phyloP scores from a whole-genome alignment of 2,888 invertebrate genomes.

The Muscina levida region DNA sequence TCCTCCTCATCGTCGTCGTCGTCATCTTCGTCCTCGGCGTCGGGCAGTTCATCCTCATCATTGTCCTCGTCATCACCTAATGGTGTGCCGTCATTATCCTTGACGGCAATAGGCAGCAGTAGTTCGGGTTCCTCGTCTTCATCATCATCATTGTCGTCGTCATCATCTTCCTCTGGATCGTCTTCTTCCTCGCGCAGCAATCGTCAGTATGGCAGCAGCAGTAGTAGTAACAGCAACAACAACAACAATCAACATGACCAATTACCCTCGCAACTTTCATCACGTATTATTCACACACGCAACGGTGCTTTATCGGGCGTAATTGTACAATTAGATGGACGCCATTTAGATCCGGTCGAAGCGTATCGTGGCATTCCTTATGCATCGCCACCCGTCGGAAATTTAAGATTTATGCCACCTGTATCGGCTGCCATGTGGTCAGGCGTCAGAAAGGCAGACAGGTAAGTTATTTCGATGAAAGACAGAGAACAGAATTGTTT shows the following conservation, averaged over 20 bases:
- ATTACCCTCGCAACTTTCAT: constrained; percentile 83
- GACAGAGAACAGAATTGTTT: too few species aligned
- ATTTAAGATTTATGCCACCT: constrained; percentile 96
- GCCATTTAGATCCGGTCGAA: constrained; percentile 93
- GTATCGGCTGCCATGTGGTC: constrained; percentile 96
- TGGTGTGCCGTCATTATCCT: constrained; percentile 53
- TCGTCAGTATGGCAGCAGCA: constrained; percentile 66
- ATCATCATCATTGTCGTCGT: constrained; percentile 58
- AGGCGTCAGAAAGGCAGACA: constrained; percentile 92
- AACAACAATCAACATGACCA: constrained; percentile 78
- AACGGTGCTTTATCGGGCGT: constrained; percentile 93
- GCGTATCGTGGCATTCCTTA: constrained; percentile 96
- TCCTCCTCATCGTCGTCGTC: constrained; percentile 48
- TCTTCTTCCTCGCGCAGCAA: constrained; percentile 59
- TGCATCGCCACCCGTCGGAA: constrained; percentile 94
- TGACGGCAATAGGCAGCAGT: constrained; percentile 62
- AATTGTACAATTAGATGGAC: constrained; percentile 89
- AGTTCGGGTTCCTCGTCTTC: constrained; percentile 61
- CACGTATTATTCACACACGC: constrained; percentile 92
- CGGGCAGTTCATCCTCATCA: constrained; percentile 37
- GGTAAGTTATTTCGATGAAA: constrained; percentile 78
- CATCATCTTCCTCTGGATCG: constrained; percentile 54
- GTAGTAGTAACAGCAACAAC: constrained; percentile 69
- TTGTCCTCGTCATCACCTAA: constrained; percentile 33
- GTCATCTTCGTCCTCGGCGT: constrained; percentile 38